Conservation (phyloP, 2,888 invertebrate genomes). For the Homarus gammarus region DNA sequence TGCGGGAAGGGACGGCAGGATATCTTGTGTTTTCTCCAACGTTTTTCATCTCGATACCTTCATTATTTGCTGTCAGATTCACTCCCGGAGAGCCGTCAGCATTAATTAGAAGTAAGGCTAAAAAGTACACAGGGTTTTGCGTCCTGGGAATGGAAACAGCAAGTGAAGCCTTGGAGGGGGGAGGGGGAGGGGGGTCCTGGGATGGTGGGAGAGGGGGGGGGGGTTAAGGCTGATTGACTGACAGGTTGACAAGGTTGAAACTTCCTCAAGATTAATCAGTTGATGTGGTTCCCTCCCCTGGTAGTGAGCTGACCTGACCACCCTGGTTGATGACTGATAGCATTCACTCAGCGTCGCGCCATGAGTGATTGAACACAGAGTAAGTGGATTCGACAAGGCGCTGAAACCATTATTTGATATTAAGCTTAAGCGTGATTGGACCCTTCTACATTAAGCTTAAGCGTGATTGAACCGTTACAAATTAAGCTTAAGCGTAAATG, state of each 20-base stretch:
- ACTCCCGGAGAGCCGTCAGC: constrained; percentile 50
- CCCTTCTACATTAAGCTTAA: no score
- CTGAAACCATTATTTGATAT: no score
- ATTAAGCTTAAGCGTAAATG: no score
- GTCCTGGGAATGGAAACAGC: background rate
- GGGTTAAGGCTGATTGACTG: background rate
- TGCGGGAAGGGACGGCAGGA: constrained; percentile 30
- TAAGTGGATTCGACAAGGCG: no score
- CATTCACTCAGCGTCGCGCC: no score
- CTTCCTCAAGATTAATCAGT: background rate
- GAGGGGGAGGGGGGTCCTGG: background rate
- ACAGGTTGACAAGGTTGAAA: background rate
- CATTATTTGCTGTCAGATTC: constrained; percentile 66
- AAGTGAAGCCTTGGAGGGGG: background rate
- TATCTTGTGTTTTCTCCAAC: constrained; percentile 65
- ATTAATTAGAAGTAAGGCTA: constrained; percentile 45
- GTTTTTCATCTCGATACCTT: constrained; percentile 56
- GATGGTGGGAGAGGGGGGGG: background rate
- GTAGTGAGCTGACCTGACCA: no score
- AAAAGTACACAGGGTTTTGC: constrained; percentile 19
- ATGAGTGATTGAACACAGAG: no score
- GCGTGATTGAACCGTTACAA: no score
- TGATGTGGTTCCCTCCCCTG: no score
- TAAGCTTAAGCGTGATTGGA: no score
- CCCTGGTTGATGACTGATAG: no score